Percentiles rank a stretch among this genome's conserved stretches.
phyloP scores from a whole-genome alignment of 2,797 vertebrate species.

The Gambelia wislizenii region DNA sequence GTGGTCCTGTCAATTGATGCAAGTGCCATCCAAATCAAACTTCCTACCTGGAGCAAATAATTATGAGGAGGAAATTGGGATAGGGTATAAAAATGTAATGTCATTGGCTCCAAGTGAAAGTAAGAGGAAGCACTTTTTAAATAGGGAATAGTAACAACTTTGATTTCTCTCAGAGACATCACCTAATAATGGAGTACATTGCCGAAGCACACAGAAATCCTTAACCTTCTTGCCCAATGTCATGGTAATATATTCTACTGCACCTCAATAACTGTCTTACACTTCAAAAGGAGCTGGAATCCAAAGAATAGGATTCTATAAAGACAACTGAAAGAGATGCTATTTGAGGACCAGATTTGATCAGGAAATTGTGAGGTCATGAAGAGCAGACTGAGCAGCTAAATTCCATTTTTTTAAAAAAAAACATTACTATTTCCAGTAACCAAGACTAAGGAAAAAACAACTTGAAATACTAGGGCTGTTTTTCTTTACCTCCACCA shows the following conservation, averaged over 20 bases:
- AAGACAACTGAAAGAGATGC: background rate
- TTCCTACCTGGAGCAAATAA: background rate
- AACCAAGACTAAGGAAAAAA: fast-evolving
- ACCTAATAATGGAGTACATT: background rate
- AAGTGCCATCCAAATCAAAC: background rate
- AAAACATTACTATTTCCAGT: background rate
- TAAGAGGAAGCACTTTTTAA: background rate
- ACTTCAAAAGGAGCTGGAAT: constrained; percentile 3
- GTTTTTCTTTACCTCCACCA: background rate
- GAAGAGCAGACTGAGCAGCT: background rate
- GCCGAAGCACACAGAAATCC: background rate
- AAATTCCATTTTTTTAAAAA: background rate
- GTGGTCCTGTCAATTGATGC: background rate
- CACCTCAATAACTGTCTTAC: background rate
- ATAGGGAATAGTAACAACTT: background rate
- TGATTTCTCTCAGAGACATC: background rate
- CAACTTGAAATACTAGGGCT: background rate
- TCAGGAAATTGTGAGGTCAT: background rate
- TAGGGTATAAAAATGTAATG: background rate
- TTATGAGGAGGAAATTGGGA: constrained; percentile 5
- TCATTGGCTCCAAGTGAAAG: background rate
- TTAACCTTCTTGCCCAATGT: background rate
- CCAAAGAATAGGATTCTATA: background rate
- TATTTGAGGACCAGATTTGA: background rate
- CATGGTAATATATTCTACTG: background rate